Evolutionary conservation across 2,797 vertebrate genomes (phyloP), one percentile per base, ranked within the genome.

Genomic region (Onychomys leucogaster): DNA sequence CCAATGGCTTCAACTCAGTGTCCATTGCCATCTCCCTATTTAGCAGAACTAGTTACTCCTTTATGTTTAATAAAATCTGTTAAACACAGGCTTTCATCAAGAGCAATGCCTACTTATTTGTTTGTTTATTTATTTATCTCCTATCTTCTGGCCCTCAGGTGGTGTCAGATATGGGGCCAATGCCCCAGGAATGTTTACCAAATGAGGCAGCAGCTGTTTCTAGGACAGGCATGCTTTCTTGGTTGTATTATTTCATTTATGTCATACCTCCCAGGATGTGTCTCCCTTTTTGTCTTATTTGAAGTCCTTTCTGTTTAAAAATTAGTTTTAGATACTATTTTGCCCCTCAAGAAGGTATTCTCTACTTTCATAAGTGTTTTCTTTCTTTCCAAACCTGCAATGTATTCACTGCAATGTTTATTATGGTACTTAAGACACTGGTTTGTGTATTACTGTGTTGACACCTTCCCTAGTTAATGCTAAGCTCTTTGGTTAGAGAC

Each of bases 271-370:
- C 57, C 25, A 49, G 9, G 32, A 59, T 52, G 5, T n/a, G 17
- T 21, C 65, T 75, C 17, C 14, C 14, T 81, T 43, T 84, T 85
- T 52, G n/a, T 82, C 5, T 65, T 32, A 46, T 82, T 95, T 94
- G 75, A 88, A 78, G 75, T 94, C 87, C 41, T 81, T 65, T 95
- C 55, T 69, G 69, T 91, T 94, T 93, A 69, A 94, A 90, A 55
- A 73, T 85, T 27, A 2, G 34, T 89, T 94, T 96, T 87, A 89
- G 73, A 96, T 59, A 55, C 10, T 27, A 65, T 95, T 27, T 94
- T 49, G 91, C 81, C 63, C 69, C 63, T 23, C 83, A 27, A 29
- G 75, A 94, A 46, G 0, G 37, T 43, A 80, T 17, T 34, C 19
- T 65, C 43, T 92, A 94, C 37, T 16, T 41, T 87, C 27, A 27